These are phyloP conservation scores for Limnephilus auricula DNA, from an alignment of 2,888 invertebrate species.

Conservation along the genomic window DNA sequence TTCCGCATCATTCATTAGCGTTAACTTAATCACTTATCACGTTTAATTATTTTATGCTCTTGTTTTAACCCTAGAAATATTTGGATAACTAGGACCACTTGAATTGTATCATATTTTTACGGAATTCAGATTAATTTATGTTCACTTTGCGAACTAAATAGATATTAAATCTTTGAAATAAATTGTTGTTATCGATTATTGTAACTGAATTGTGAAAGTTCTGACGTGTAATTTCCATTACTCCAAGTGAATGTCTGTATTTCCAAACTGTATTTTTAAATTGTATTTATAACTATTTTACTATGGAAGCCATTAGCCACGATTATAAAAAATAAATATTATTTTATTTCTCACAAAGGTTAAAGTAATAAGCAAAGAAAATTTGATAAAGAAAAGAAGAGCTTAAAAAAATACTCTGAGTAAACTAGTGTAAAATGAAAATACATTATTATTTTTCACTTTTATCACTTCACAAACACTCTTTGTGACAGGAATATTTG, in stretches of 20 bases:
- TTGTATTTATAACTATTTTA: neutral
- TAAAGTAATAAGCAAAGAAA: neutral
- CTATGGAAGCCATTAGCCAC: neutral
- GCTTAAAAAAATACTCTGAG: neutral
- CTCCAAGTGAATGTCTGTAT: neutral
- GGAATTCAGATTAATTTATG: no score
- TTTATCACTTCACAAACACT: neutral
- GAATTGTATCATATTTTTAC: no score
- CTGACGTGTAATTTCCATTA: no score
- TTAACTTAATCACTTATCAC: no score
- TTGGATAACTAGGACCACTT: no score
- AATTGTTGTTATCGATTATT: no score
- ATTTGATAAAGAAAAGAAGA: neutral
- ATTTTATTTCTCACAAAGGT: neutral
- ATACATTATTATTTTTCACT: neutral
- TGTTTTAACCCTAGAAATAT: no score
- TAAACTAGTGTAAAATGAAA: neutral
- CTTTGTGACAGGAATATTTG: slow-evolving; percentile 10
- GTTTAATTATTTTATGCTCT: no score
- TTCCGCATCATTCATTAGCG: no score
- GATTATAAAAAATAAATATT: neutral
- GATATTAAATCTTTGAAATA: no score
- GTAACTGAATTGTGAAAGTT: no score
- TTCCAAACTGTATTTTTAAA: neutral
- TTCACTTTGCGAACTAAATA: no score